Base-by-base conservation (phyloP, 1,140 invertebrate species). In the Saccostrea cuccullata region DNA sequence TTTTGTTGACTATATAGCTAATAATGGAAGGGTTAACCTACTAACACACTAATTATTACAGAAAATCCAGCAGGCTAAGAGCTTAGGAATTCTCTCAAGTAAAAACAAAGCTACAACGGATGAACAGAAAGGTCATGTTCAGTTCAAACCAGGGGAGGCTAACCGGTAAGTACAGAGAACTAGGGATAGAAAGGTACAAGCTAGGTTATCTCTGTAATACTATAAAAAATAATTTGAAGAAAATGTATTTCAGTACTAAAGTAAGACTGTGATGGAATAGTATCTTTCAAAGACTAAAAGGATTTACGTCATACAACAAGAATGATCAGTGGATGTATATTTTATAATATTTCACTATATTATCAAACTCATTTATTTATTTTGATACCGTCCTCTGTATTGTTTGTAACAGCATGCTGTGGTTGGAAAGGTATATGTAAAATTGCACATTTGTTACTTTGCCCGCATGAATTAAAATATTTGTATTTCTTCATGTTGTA, bases 41-140 rank as follows among this genome's bases (percentile, higher is more conserved):
- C 55, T 84, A 55, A 60, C 60, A 47, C 5, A 64, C 55, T 58
- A 47, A 77, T 87, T 26, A 84, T 87, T 84, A 4, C 86, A 87
- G 86, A 87, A 87, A 87, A 82, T 87, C 23, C 86, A 87, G 56
- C 86, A 87, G 47, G 86, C 86, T 15, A 87, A 84, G 55, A 87
- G 86, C 60, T 58, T 87, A 47, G 86, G 86, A 70, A 60, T 70
- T 84, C 55, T 87, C 20, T 84, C 83, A 60, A 87, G n/a, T 82
- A 87, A 84, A 84, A 82, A 82, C 67, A 36, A 55, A n/a, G 67
- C 40, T 13, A 30, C 6, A 26, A 55, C 17, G 8, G 26, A 30
- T 30, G 83, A 87, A 26, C 77, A 55, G 23, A 17, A 83, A n/a
- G 40, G 15, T 11, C 26, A 77, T 77, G 70, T 77, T 47, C 26